Base-by-base conservation (phyloP, 92 coral and sea anemone genomes). In the Porites cylindrica region DNA sequence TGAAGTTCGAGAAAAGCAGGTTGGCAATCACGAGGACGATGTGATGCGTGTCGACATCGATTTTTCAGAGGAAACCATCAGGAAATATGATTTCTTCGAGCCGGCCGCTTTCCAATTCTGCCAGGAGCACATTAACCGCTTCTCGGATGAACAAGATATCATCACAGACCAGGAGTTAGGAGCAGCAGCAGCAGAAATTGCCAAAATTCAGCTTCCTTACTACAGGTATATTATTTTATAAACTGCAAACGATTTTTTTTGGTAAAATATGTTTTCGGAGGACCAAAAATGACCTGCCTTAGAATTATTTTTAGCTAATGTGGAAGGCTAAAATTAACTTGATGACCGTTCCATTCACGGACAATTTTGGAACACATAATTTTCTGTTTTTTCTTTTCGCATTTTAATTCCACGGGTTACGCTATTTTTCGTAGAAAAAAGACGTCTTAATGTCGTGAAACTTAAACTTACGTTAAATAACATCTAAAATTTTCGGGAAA, bases 31-130 rank as follows among this genome's bases (percentile, higher is more conserved):
- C 29, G 29, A 26, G 29, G 29, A 26, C 29, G 29, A 26, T 26
- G 29, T 26, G 29, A 26, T 26, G 29, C 29, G 29, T 26, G 29
- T 26, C 29, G 29, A 26, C 29, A 26, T 26, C 47, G 86, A 91
- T 51, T 87, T 91, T 74, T n/a, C 90, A 29, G 77, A 86, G 29
- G 29, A 26, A 67, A 81, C 24, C 81, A 80, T 8, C 19, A 86
- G 75, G 59, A 16, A 38, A n/a, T 76, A 86, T 70, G 21, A 76
- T 1, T 72, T 54, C 29, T 90, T 67, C 85, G n/a, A 20, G 3
- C 69, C 24, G 52, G 29, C 11, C 21, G 79, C 67, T 77, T 63
- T 26, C 29, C 29, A 26, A 26, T 26, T 26, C 29, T 26, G 29
- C 29, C 29, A 26, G 29, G 2, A 26, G 29, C 29, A 26, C 29